Evolutionary conservation across 2,113 vertebrate genomes (phyloP), one percentile per base, ranked within the genome.

Genomic region (Enhydra lutris): DNA sequence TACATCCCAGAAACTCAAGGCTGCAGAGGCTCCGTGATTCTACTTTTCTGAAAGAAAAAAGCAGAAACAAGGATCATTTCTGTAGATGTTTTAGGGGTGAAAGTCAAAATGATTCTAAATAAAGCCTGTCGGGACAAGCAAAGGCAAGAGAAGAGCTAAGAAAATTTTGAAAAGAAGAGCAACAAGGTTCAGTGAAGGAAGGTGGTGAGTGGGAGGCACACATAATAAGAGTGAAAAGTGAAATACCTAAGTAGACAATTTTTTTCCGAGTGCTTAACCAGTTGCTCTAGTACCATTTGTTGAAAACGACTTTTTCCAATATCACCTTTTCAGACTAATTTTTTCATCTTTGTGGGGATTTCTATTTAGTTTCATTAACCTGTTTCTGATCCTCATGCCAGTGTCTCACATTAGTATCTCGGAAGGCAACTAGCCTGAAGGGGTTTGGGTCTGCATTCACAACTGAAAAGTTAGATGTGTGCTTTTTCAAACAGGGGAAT

Each of bases 91-190:
- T 83, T 87, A 79, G 34, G 8, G n/a, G 24, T 47, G 23, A 42
- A 36, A 57, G 42, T 80, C 55, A 50, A 80, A 47, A 45, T 4
- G 18, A 47, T 39, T 93, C 50, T 61, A 42, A 71, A 78, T 61
- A 36, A 71, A 82, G 34, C 50, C 31, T 78, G 17, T 61, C 42
- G 42, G 69, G 47, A 52, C 3, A 67, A 79, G n/a, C 34, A 7
- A 73, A 89, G 14, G 36, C 90, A 81, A 74, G n/a, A 80, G 52
- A 82, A 84, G 36, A 42, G 57, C 42, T n/a, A 26, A 42, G 23
- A 61, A 45, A 39, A 13, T 65, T 95, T 59, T 73, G 23, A 74
- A 85, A 74, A 85, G 69, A 92, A 65, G 23, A 93, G 57, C 73
- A 79, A 14, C 2, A 6, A 26, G 45, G 12, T 20, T 76, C 26